A percentile compares a stretch with the other conserved stretches of the same genome.
Conservation (phyloP, 2,113 vertebrate species). For the Gopherus evgoodei region DNA sequence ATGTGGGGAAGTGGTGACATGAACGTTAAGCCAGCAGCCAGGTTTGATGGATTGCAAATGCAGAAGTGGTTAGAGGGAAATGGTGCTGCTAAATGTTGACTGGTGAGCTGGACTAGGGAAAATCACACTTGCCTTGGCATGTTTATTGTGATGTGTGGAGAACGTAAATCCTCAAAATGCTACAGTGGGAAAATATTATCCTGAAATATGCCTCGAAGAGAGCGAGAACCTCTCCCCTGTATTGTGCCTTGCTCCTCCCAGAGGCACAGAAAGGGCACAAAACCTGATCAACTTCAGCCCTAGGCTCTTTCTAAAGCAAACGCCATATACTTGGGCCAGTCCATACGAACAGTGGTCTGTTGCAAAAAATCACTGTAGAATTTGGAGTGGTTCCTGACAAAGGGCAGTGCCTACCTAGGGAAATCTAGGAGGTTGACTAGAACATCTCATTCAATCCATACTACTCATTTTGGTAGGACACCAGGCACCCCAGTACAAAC, state of each 20-base stretch:
- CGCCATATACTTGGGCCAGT: not conserved
- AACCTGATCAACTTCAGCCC: not conserved
- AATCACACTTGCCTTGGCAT: not conserved
- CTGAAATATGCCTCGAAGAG: not conserved
- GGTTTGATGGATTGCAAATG: slow-evolving; percentile 5
- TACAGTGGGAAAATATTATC: not conserved
- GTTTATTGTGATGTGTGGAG: slow-evolving; percentile 3
- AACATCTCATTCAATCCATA: not conserved
- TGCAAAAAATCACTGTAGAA: not conserved
- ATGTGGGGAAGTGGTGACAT: not conserved
- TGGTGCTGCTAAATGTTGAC: slow-evolving; percentile 9
- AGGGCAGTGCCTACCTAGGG: not conserved
- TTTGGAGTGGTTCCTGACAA: not conserved
- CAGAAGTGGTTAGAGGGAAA: slow-evolving; percentile 35
- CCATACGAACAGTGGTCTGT: not conserved
- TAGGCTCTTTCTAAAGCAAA: not conserved
- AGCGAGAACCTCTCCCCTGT: not conserved
- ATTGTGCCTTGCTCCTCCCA: not conserved
- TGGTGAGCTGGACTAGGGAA: not conserved
- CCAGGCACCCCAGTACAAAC: not conserved
- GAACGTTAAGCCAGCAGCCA: not conserved
- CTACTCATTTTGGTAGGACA: not conserved
- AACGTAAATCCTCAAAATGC: slow-evolving; percentile 9
- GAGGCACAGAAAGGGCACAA: not conserved
- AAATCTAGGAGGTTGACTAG: not conserved